Base-by-base conservation (phyloP, 2,888 invertebrate species). In the Hartigia nigra region DNA sequence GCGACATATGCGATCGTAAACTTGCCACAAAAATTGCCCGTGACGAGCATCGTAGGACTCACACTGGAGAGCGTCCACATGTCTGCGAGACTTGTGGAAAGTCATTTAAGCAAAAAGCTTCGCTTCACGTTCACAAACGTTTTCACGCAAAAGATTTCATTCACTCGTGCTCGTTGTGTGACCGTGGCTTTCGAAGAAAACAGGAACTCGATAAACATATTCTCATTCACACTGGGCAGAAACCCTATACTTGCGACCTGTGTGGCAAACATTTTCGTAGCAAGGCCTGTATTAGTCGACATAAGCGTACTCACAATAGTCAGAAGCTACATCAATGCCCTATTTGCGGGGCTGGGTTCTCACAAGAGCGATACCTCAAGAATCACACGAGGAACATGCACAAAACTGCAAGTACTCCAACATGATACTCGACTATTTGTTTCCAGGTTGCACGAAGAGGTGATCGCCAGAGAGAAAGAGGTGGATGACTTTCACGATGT, bases 211-310 rank as follows among this genome's bases (percentile, higher is more conserved):
- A 86, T 69, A 88, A 92, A 9, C 94, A 94, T 87, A 87, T 89
- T 74, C 89, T 87, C 78, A 89, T 92, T 12, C 94, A 93, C 85
- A 88, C 89, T 4, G 90, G 89, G 1, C 90, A 88, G 79, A 91
- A 90, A 78, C 85, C 87, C 3, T 92, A 92, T 86, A 86, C 86
- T 1, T 94, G 94, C 84, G 83, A 88, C 12, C 82, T 88, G 1
- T 94, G 94, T 84, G 91, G 92, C 0, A 92, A 93, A 80, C 90
- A 87, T 11, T 94, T 94, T 87, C 87, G 87, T 14, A 92, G 92
- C 37, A 92, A 90, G 74, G 88, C 90, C 70, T 93, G 93, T 81
- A 86, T 94, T 82, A 91, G 92, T 79, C 91, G 93, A 4, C 94
- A 94, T 87, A 88, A 90, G 82, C 91, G 92, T 70, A 92, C 92